Evolutionary conservation across 2,888 invertebrate species (phyloP), one percentile per base, ranked within the genome.

Genomic region (Caenorhabditis sulstoni): DNA sequence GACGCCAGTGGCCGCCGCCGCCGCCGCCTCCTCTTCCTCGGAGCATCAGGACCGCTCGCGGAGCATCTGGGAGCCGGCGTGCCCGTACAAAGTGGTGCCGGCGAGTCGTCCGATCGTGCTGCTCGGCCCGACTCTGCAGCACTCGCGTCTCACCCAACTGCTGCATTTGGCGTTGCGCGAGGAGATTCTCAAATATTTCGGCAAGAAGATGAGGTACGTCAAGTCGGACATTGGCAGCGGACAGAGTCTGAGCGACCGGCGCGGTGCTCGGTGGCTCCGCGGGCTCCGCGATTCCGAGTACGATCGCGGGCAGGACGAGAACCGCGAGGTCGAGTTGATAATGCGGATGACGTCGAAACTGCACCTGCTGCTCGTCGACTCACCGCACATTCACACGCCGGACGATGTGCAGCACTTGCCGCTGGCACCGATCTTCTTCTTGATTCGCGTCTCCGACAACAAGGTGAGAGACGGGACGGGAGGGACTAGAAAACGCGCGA

Each of bases 11-110:
- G n/a, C 41, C 9, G n/a, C n/a, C n/a, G n/a, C n/a, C n/a, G n/a
- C n/a, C n/a, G n/a, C n/a, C n/a, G n/a, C n/a, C n/a, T n/a, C n/a
- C n/a, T 37, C 22, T 16, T 58, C 57, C 7, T 59, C 65, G 23
- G 71, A 61, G 29, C 61, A 52, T 50, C 70, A 76, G 41, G 71
- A 75, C 22, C 58, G 70, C 22, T 61, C 75, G 0, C 16, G 70
- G 39, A 53, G 71, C 29, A 76, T 81, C 23, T 84, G 82, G 84
- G 96, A 97, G 92, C 94, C 94, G 82, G 94, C 95, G 90, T 95
- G 96, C 86, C 97, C 97, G 7, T 98, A 97, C 92, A 97, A 97
- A 93, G 98, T 98, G 90, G 98, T 98, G 92, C 98, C 98, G 90
- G 96, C 96, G 89, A 98, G 98, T 96, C 94, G 98, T 91, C 98